A percentile compares a stretch with the other conserved stretches of the same genome.
These are phyloP conservation scores for Lysandra bellargus DNA, from an alignment of 2,888 invertebrate species.

Conservation along the genomic window DNA sequence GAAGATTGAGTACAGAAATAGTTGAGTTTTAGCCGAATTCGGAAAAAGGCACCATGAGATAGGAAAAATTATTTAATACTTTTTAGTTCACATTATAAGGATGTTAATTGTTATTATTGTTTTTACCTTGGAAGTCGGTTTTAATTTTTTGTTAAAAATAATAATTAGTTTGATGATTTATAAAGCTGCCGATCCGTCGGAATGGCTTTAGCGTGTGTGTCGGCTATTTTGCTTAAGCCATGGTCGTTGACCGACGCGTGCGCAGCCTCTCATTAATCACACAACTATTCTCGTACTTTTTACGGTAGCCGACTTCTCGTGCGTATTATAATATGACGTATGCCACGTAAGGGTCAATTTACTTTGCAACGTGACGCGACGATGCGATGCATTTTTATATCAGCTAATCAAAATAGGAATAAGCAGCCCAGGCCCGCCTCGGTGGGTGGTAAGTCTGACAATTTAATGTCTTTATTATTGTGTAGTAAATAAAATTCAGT, in stretches of 20 bases:
- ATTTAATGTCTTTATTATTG: too few relatives aligned
- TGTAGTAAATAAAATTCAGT: too few relatives aligned
- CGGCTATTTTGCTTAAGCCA: constrained; percentile 20
- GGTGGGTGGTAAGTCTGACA: too few relatives aligned
- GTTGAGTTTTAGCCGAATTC: too few relatives aligned
- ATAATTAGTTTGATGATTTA: too few relatives aligned
- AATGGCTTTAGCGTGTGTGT: constrained; percentile 33
- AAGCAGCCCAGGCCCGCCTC: not conserved
- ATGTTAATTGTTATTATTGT: too few relatives aligned
- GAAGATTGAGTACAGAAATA: too few relatives aligned
- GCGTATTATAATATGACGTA: not conserved
- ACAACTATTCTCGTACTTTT: constrained; percentile 30
- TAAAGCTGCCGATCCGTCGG: constrained; percentile 6
- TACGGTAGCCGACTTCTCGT: constrained; percentile 54
- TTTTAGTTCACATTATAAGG: too few relatives aligned
- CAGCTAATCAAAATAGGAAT: not conserved
- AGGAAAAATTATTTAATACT: too few relatives aligned
- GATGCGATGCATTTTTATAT: not conserved
- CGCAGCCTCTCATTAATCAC: constrained; percentile 44
- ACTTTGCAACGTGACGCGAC: not conserved
- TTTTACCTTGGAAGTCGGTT: too few relatives aligned
- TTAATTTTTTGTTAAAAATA: too few relatives aligned
- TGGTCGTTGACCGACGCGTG: constrained; percentile 61
- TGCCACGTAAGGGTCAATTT: not conserved
- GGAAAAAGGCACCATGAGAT: too few relatives aligned